Evolutionary conservation across 2,888 invertebrate genomes (phyloP).

Genomic region (Apotomis capreana): DNA sequence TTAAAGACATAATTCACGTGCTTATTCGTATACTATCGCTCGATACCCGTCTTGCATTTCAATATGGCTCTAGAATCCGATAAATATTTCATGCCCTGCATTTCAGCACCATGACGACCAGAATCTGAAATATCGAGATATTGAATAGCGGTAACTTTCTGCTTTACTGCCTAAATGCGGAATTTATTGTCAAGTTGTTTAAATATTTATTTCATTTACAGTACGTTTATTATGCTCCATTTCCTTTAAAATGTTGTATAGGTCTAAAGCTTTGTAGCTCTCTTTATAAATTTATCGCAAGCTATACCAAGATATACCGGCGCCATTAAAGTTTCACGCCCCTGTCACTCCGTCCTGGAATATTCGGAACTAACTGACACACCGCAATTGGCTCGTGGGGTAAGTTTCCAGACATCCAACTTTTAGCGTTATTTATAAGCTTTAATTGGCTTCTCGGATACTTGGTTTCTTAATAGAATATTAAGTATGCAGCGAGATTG

Average conservation of each 20-base stretch:
- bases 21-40: neutral
- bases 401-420: conserved; percentile 58
- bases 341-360: conserved; percentile 52
- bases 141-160: neutral
- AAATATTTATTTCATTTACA: neutral
- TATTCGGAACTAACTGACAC: conserved; percentile 54
- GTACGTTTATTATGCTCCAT: conserved; percentile 15
- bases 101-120: neutral
- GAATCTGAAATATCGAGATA: conserved; percentile 4
- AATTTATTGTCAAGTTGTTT: neutral
- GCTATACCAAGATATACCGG: conserved; percentile 55
- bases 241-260: conserved; percentile 30
- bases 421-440: conserved; percentile 34
- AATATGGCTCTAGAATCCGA: conserved; percentile 1
- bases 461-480: conserved; percentile 6
- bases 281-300: conserved; percentile 60
- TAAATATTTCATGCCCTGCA: conserved; percentile 9
- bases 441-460: conserved; percentile 29
- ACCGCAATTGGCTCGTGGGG: conserved; percentile 57
- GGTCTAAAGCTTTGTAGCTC: conserved; percentile 47
- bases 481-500: conserved; percentile 4
- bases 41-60: conserved; percentile 10
- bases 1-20: neutral
- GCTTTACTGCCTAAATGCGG: neutral
- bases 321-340: conserved; percentile 67